A percentile compares a stretch with the other conserved stretches of the same genome.
Conservation (phyloP, 2,888 invertebrate genomes). For the Glaucopsyche alexis region DNA sequence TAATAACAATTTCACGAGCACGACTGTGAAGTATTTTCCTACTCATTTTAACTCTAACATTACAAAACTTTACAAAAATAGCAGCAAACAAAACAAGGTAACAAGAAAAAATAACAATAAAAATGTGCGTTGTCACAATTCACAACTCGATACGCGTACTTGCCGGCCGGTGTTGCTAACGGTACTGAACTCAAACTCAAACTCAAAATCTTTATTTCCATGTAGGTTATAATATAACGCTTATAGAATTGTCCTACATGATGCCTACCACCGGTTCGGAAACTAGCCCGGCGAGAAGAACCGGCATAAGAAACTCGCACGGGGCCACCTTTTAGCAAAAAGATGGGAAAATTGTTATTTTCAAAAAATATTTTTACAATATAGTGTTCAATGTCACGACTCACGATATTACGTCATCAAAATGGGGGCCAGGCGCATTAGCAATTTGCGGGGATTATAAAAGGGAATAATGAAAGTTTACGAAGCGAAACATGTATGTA, state of each 20-base stretch:
- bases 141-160: conserved; percentile 32
- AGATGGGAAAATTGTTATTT: too few relatives aligned
- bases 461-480: too few relatives aligned
- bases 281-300: too few relatives aligned
- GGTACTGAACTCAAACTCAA: too few relatives aligned
- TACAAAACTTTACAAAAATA: neutral
- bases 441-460: conserved; percentile 32
- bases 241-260: too few relatives aligned
- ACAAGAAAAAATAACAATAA: conserved; percentile 1
- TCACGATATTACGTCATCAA: conserved; percentile 36
- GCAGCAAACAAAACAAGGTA: neutral
- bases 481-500: too few relatives aligned
- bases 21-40: conserved; percentile 37
- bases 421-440: conserved; percentile 40
- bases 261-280: too few relatives aligned
- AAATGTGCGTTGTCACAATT: conserved; percentile 32
- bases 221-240: too few relatives aligned
- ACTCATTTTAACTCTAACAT: conserved; percentile 34
- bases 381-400: conserved; percentile 36
- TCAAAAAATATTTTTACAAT: too few relatives aligned
- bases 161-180: conserved; percentile 35
- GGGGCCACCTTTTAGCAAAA: too few relatives aligned
- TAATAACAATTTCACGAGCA: conserved; percentile 40
- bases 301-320: too few relatives aligned
- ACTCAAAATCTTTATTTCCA: too few relatives aligned